Evolutionary conservation across 2,888 invertebrate genomes (phyloP).

Genomic region (Cephus pulcher): DNA sequence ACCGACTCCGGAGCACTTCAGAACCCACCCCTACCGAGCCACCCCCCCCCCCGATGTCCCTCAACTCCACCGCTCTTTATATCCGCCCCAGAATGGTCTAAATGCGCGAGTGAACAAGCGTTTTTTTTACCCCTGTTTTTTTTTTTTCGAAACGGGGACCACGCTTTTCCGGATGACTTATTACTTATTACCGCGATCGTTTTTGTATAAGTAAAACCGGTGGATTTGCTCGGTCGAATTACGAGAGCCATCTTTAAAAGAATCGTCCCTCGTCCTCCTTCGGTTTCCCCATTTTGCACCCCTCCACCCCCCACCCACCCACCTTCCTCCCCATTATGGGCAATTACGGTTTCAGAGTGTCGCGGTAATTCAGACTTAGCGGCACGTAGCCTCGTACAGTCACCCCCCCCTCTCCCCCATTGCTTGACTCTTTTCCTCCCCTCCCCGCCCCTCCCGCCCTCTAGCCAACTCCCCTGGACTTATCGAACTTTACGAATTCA

Average conservation of each 20-base stretch:
- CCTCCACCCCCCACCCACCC: neutral
- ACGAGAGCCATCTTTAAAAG: neutral
- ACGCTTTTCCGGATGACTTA: slow-evolving; percentile 36
- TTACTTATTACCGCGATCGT: slow-evolving; percentile 32
- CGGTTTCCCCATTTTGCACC: too few species aligned
- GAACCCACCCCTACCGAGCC: neutral
- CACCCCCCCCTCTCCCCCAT: neutral
- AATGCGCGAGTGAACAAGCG: too few species aligned
- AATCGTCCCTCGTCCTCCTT: neutral
- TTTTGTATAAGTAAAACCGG: slow-evolving; percentile 23
- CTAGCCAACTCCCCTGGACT: neutral
- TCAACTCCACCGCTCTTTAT: neutral
- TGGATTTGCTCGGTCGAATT: slow-evolving; percentile 32
- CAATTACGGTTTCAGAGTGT: slow-evolving; percentile 7
- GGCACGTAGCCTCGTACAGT: neutral
- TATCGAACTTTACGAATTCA: too few species aligned
- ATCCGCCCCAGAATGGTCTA: too few species aligned
- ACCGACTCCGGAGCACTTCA: too few species aligned
- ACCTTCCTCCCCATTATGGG: neutral
- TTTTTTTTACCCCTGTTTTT: slow-evolving; percentile 30
- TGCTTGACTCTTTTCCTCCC: slow-evolving; percentile 6
- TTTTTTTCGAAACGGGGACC: slow-evolving; percentile 30
- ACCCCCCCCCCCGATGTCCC: neutral
- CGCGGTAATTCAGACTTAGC: slow-evolving; percentile 4
- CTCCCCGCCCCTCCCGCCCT: neutral